These are phyloP conservation scores for Pedicia rivosa DNA, from an alignment of 2,888 invertebrate species.

Conservation along the genomic window DNA sequence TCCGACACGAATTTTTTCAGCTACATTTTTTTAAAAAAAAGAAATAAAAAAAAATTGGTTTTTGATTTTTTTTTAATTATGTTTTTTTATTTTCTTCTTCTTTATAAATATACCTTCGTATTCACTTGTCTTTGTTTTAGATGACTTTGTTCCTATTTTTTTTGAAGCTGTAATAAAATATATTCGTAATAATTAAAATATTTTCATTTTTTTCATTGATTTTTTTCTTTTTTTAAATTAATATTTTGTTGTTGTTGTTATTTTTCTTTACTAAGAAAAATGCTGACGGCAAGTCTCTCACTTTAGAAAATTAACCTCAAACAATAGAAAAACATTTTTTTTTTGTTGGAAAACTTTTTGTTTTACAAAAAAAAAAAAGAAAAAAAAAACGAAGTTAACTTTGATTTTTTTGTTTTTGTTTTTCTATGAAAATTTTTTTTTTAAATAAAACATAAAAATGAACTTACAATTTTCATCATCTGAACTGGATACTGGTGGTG, in stretches of 20 bases:
- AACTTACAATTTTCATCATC: constrained; percentile 70
- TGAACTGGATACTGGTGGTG: constrained; percentile 55
- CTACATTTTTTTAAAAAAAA: constrained; percentile 1
- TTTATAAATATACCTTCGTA: constrained; percentile 24
- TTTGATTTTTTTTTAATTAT: not conserved
- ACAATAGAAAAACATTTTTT: too few species aligned
- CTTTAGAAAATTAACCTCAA: too few species aligned
- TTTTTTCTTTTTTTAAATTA: too few species aligned
- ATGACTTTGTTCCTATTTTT: constrained; percentile 26
- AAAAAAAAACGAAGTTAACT: not conserved
- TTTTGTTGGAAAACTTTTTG: too few species aligned
- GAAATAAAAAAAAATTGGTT: not conserved
- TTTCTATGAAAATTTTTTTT: not conserved
- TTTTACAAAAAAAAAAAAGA: too few species aligned
- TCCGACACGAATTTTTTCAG: constrained; percentile 85
- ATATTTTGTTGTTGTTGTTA: too few species aligned
- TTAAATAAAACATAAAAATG: constrained; percentile 3
- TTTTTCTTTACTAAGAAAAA: too few species aligned
- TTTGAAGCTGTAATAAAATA: constrained; percentile 29
- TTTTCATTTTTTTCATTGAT: too few species aligned
- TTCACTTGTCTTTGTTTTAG: constrained; percentile 29
- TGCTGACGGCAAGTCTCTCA: too few species aligned
- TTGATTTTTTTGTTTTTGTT: not conserved
- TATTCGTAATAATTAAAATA: too few species aligned
- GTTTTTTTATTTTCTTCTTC: not conserved